These are phyloP conservation scores for Atta colombica DNA, from an alignment of 1,140 invertebrate species.

Conservation along the genomic window DNA sequence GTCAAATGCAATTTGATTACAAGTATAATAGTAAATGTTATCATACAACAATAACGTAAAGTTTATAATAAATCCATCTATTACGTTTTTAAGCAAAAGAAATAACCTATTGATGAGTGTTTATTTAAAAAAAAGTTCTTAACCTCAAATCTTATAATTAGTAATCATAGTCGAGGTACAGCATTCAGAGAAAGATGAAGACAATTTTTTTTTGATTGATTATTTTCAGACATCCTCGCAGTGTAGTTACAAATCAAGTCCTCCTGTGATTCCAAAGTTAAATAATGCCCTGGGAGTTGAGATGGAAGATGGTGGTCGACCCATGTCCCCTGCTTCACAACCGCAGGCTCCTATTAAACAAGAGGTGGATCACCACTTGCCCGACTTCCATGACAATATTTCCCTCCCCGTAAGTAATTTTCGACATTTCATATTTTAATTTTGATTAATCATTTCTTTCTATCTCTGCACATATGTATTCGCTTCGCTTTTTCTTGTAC, in stretches of 20 bases:
- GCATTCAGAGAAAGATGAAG: neutral
- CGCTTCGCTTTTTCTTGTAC: neutral
- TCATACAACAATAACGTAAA: neutral
- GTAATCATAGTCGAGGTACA: neutral
- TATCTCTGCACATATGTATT: constrained; percentile 2
- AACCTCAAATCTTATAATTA: neutral
- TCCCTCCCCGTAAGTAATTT: constrained; percentile 84
- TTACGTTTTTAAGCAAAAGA: neutral
- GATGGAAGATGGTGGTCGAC: constrained; percentile 87
- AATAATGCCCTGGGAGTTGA: constrained; percentile 89
- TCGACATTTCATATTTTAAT: constrained; percentile 10
- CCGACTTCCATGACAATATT: constrained; percentile 86
- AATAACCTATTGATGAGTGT: neutral
- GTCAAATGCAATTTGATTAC: neutral
- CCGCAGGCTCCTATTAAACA: constrained; percentile 89
- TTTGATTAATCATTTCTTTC: neutral
- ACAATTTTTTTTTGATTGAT: constrained; percentile 51
- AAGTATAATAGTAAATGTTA: neutral
- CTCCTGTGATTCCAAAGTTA: constrained; percentile 88
- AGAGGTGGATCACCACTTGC: constrained; percentile 87
- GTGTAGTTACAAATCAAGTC: constrained; percentile 89
- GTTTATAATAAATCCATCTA: neutral
- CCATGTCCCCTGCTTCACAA: constrained; percentile 87
- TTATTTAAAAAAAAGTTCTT: neutral
- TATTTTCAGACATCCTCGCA: constrained; percentile 87